Evolutionary conservation across 2,113 vertebrate genomes (phyloP), one percentile per base, ranked within the genome.

Genomic region (Serinus canaria): DNA sequence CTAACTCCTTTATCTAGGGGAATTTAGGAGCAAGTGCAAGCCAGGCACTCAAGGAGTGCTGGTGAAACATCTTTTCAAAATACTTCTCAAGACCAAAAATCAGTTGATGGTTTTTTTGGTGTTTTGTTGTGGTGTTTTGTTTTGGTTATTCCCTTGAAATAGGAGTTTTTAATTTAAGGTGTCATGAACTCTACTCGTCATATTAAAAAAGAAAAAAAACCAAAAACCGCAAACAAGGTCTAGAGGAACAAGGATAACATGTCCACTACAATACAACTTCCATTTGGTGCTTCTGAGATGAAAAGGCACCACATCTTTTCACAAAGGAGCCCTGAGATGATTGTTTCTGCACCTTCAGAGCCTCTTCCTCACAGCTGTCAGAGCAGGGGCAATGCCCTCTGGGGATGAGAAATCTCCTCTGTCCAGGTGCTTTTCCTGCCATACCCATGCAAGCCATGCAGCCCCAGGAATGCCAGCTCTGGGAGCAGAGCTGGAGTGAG

Each of bases 21-120:
- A 39, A 17, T 28, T 17, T 2, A 13, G 41, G 25, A 33, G 8
- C 64, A 74, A 62, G 9, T 15, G 3, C 14, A 31, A 72, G 4
- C 6, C 21, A 75, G 9, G 14, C 24, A 25, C 21, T 50, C 44
- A 22, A 31, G 6, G 46, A 69, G n/a, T 12, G 10, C 22, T 33
- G 35, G 12, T 41, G 53, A 87, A 78, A 53, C 10, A 9, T 37
- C 41, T 58, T 84, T n/a, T 30, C 30, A 39, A 59, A 70, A 12
- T 4, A 20, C 8, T 4, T 60, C 44, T 31, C 33, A 69, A 63
- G 67, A 44, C 28, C 37, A 44, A 73, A 76, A 87, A 39, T 9
- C 6, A 15, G 2, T 23, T 28, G 25, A 59, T 7, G 4, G 0
- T 1, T 31, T 60, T 19, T 30, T 18, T 35, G 4, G 21, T 35